Base-by-base conservation (phyloP, 2,888 invertebrate genomes). In the Lasius platythorax region DNA sequence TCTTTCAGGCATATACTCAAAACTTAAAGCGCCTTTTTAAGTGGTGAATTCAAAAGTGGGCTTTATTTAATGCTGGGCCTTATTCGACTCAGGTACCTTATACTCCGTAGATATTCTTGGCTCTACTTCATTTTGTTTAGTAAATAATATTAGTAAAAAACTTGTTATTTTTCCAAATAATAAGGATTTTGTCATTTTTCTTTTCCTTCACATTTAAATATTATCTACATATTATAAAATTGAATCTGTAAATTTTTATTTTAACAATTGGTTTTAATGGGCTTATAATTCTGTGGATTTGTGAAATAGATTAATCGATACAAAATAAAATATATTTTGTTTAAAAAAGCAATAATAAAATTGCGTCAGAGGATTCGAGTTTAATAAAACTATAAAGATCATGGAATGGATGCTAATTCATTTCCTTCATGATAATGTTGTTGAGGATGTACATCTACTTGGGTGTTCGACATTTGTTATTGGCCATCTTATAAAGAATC, bases 131-230 rank as follows among this genome's bases (percentile, higher is more conserved):
- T 6, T 67, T 23, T 67, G 12, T 6, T 43, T 67, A 67, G 43
- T 43, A 43, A 43, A 67, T 43, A 43, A 67, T 67, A 43, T 67
- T 67, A 43, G 4, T 43, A 67, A 67, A 1, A 67, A 67, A 67
- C 23, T 67, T 23, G 23, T 23, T 23, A 6, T 67, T 43, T 67
- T 67, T 4, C 67, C 67, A 67, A 40, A 43, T 43, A 67, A 67
- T 28, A 28, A 67, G 2, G 6, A 12, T 43, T 67, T 43, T 46
- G 2, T 67, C 8, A 43, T 28, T 40, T 43, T 67, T 67, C 43
- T 15, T 67, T 43, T 67, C 3, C 28, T 67, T 67, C 67, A 67
- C 2, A 15, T 43, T 43, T 67, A 43, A 58, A 43, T 67, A 8
- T 43, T 63, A 46, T 12, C 15, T 5, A 43, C 28, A 64, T 8